Conservation (phyloP, 2,113 vertebrate species). For the Xerus inauris region DNA sequence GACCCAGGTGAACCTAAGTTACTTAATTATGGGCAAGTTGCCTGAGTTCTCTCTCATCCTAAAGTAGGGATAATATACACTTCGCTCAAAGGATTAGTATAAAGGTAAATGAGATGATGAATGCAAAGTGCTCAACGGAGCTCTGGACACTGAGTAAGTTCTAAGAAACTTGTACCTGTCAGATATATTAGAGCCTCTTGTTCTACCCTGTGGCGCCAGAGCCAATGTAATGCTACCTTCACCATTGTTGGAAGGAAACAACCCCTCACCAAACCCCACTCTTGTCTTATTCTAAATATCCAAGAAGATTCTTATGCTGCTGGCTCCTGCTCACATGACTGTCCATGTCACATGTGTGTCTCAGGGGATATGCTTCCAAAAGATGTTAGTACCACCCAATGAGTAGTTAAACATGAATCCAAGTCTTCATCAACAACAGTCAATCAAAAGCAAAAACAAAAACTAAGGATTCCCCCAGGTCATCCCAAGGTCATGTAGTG, state of each 20-base stretch:
- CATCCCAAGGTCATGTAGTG: not conserved
- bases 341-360: not conserved
- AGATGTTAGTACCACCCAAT: not conserved
- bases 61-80: not conserved
- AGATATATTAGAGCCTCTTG: not conserved
- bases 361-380: not conserved
- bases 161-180: not conserved
- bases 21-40: not conserved
- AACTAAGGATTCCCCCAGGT: not conserved
- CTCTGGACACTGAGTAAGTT: not conserved
- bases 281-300: not conserved
- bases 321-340: not conserved
- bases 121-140: not conserved
- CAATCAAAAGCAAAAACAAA: too few species aligned
- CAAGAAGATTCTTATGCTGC: not conserved
- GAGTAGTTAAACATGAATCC: not conserved
- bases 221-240: not conserved
- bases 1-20: not conserved
- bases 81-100: not conserved
- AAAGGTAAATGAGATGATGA: not conserved
- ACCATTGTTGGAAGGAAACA: not conserved
- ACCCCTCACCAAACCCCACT: not conserved
- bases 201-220: not conserved
- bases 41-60: not conserved
- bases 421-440: not conserved